A percentile compares a stretch with the other conserved stretches of the same genome.
Conservation (phyloP, 2,113 vertebrate genomes). For the Dicentrarchus labrax region DNA sequence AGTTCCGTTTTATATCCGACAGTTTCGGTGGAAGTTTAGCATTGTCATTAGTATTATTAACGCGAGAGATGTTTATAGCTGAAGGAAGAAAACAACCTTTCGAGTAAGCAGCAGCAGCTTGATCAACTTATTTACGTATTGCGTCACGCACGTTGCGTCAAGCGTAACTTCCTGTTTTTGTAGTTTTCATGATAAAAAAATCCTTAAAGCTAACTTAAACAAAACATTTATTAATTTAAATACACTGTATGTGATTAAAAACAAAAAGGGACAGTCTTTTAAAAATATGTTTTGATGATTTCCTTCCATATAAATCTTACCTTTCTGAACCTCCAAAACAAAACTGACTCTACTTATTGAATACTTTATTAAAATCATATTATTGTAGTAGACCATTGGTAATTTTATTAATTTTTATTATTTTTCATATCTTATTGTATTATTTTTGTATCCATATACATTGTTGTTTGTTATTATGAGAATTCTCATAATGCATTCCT, state of each 20-base stretch:
- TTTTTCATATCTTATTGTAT: background rate
- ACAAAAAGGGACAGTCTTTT: no score
- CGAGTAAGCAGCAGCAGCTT: slow-evolving; percentile 42
- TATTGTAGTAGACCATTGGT: background rate
- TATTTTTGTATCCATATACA: background rate
- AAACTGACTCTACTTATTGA: background rate
- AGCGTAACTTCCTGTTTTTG: slow-evolving; percentile 52
- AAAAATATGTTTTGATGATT: background rate
- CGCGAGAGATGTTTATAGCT: background rate
- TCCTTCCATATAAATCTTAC: background rate
- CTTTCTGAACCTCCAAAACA: background rate
- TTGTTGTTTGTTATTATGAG: background rate
- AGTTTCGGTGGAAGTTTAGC: background rate
- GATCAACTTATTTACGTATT: slow-evolving; percentile 72
- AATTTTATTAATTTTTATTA: background rate
- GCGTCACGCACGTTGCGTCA: slow-evolving; percentile 54
- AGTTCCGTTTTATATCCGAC: background rate
- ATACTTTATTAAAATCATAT: background rate
- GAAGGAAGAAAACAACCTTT: slow-evolving; percentile 67
- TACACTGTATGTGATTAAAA: background rate
- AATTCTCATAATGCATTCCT: background rate
- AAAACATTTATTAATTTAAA: background rate
- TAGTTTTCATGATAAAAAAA: background rate
- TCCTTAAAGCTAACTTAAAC: background rate
- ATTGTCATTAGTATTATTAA: background rate